A percentile compares a stretch with the other conserved stretches of the same genome.
Conservation (phyloP, 1,140 invertebrate genomes). For the Calliphora vicina region DNA sequence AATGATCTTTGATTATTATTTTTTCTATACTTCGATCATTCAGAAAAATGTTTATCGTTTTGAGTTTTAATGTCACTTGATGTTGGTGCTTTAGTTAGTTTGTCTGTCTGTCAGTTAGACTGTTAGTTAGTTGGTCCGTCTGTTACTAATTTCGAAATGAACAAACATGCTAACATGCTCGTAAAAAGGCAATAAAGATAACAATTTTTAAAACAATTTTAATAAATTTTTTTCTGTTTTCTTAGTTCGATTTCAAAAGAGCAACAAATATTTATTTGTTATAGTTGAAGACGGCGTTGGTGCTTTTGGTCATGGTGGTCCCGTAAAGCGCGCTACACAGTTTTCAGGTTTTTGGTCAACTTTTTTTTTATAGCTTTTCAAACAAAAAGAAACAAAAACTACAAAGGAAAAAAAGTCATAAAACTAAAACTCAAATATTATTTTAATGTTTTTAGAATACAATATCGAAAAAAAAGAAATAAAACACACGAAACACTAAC, state of each 20-base stretch:
- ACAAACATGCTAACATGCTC: too few relatives aligned
- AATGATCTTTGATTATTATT: slow-evolving; percentile 57
- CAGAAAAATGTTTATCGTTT: background rate
- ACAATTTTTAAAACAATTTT: background rate
- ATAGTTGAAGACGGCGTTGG: background rate
- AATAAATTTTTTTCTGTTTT: background rate
- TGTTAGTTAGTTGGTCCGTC: too few relatives aligned
- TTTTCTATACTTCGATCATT: slow-evolving; percentile 34
- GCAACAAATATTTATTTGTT: background rate
- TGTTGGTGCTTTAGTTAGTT: background rate
- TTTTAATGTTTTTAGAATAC: background rate
- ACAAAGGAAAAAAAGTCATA: slow-evolving; percentile 12
- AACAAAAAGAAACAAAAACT: background rate
- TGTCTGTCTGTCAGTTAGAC: background rate
- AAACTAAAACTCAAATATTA: background rate
- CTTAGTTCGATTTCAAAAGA: background rate
- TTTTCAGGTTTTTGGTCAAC: background rate
- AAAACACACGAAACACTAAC: background rate
- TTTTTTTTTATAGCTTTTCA: slow-evolving; percentile 1
- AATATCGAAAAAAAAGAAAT: too few relatives aligned
- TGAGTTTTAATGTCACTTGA: background rate
- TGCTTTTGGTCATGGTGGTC: background rate
- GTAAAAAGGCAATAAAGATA: too few relatives aligned
- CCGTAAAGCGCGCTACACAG: background rate
- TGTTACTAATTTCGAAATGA: too few relatives aligned